Evolutionary conservation across 2,888 invertebrate genomes (phyloP).

Genomic region (Platerodrilus igneus): DNA sequence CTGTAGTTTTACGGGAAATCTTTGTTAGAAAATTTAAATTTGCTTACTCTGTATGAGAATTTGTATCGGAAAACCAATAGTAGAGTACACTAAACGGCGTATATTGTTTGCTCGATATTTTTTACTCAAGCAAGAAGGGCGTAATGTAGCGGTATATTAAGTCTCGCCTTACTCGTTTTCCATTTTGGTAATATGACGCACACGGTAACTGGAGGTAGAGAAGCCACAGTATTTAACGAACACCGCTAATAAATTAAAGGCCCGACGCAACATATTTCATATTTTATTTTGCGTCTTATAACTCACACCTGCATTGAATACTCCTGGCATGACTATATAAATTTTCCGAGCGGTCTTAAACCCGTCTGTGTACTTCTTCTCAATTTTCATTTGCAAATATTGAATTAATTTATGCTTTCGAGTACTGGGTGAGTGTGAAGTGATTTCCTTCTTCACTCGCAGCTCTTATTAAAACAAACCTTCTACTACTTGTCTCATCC

Average conservation of each 20-base stretch:
- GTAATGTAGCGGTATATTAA: constrained; percentile 17
- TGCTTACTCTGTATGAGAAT: no score
- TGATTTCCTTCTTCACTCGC: constrained; percentile 39
- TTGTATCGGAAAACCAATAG: no score
- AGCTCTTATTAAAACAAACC: constrained; percentile 48
- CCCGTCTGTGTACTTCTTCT: constrained; percentile 36
- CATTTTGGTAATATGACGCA: constrained; percentile 22
- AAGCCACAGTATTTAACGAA: constrained; percentile 42
- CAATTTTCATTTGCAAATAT: constrained; percentile 51
- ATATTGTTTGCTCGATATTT: no score
- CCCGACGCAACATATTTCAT: constrained; percentile 45
- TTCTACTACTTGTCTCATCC: constrained; percentile 35
- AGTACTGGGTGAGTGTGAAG: constrained; percentile 35
- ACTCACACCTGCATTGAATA: constrained; percentile 44
- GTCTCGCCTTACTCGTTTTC: constrained; percentile 15
- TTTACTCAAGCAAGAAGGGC: constrained; percentile 10
- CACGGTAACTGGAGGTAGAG: constrained; percentile 22
- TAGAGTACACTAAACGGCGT: no score
- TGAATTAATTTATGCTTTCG: constrained; percentile 44
- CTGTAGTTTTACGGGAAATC: no score
- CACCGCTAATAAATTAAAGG: constrained; percentile 47
- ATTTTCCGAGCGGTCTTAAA: constrained; percentile 35
- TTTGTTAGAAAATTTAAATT: no score
- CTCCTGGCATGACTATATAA: constrained; percentile 30
- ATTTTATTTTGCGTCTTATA: constrained; percentile 44